Base-by-base conservation (phyloP, 2,113 vertebrate genomes). In the Falco punctatus region DNA sequence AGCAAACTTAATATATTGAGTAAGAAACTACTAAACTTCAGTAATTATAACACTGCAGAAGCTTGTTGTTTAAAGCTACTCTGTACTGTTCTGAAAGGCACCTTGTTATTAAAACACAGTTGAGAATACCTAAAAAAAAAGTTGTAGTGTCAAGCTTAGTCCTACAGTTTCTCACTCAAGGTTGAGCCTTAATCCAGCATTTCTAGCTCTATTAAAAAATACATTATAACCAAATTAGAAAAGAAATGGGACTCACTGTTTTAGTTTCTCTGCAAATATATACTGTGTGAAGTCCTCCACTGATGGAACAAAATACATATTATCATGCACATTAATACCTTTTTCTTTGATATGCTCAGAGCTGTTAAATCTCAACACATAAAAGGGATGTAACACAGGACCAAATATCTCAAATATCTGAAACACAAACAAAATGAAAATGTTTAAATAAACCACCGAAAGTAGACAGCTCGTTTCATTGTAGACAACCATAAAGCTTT, bases 401-500 rank as follows among this genome's bases (percentile, higher is more conserved):
- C 99, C 99, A 93, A 99, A 99, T 85, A 99, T 98, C 96, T 99
- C 99, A 97, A 99, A 99, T 93, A 99, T 98, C 99, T 99, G 87
- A 65, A 95, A 97, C 35, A 95, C 8, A 95, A 94, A 74, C 46
- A 89, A 86, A 35, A 94, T 38, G 86, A 66, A 55, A 44, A 62
- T n/a, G 13, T 66, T 51, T 57, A 90, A 86, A 86, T 44, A 87
- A 75, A 80, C 11, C 22, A 58, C 1, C 19, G 57, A 6, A 1
- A 71, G 6, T 5, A 92, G 42, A 64, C 5, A 73, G 23, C 6
- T n/a, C n/a, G 81, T 51, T 88, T 87, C 23, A 86, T 2, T 66
- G 13, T 17, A 83, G 21, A 81, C 8, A 90, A 55, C 11, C 1
- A 2, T 20, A 26, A 78, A 57, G 16, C 15, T 57, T 91, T 62